A percentile compares a stretch with the other conserved stretches of the same genome.
Evolutionary conservation across 2,113 vertebrate species (phyloP).

Genomic region (Danionella cerebrum): DNA sequence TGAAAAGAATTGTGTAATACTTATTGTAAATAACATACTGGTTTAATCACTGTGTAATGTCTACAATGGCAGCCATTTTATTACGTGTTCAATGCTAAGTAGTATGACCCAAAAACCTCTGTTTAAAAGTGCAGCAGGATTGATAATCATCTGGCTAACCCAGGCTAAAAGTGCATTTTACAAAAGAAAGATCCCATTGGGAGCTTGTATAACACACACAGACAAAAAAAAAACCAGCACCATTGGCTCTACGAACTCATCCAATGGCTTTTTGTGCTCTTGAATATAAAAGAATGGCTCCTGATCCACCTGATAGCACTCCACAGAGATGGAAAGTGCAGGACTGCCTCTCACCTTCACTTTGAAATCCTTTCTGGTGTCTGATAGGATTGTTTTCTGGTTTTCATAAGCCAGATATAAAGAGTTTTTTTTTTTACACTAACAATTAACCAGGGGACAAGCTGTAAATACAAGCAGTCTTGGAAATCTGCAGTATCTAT

Average conservation of each 20-base stretch:
- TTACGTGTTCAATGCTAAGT: neutral
- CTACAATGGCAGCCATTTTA: no score
- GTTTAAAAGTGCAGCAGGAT: neutral
- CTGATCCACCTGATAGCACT: neutral
- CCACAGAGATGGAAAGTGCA: neutral
- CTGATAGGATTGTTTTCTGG: neutral
- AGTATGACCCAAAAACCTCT: neutral
- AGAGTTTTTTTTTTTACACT: neutral
- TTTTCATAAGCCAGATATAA: neutral
- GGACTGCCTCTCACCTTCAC: neutral
- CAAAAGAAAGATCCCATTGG: neutral
- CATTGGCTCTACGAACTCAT: neutral
- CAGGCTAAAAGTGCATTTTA: neutral
- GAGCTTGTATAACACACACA: neutral
- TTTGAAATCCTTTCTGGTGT: neutral
- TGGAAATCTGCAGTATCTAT: neutral
- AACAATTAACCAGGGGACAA: neutral
- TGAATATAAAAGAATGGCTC: conserved; percentile 2
- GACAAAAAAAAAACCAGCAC: neutral
- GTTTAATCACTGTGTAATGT: no score
- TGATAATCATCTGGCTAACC: neutral
- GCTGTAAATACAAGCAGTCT: neutral
- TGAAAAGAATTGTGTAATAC: no score
- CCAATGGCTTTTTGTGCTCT: neutral
- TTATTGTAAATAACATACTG: no score